Evolutionary conservation across 2,113 vertebrate genomes (phyloP), one percentile per base, ranked within the genome.

Genomic region (Catagonus wagneri): DNA sequence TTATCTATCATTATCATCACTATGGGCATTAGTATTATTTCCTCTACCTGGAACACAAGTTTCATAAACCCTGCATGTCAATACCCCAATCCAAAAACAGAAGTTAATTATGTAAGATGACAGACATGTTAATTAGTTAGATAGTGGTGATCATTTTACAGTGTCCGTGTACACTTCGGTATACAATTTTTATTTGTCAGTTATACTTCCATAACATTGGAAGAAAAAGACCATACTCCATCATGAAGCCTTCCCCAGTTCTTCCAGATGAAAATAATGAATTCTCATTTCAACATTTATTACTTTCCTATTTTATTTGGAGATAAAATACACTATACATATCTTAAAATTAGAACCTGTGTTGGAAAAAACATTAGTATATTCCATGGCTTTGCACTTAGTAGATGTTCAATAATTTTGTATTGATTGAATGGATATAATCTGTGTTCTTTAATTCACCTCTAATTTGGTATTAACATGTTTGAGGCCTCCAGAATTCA

Each of bases 401-500:
- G 78, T 50, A 56, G 10, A 96, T 66, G 14, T 89, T 94, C 54
- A 68, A 7, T 92, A 95, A 58, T 69, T 86, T 34, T 79, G 4
- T 79, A 68, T 36, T 91, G 39, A 86, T 15, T 79, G n/a, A 95
- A 50, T 87, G 12, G 22, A 3, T 32, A 69, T n/a, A 56, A 69
- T 80, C 58, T 44, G 16, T 90, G 32, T 75, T 85, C 29, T 91
- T 83, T 74, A 85, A 60, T 91, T 90, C 56, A 54, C 69, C 56
- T 84, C 50, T 78, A 50, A 87, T 80, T 96, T 83, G 60, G 16
- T 79, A 79, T 27, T 65, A 89, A 75, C 79, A 65, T 88, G 14
- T 66, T 89, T 87, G 60, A 93, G 89, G 23, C 14, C 39, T 83
- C n/a, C 54, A 36, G 10, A 89, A 27, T 32, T 86, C 29, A 17